These are phyloP conservation scores for Ferrisia virgata DNA, from an alignment of 2,888 invertebrate genomes.

Conservation along the genomic window DNA sequence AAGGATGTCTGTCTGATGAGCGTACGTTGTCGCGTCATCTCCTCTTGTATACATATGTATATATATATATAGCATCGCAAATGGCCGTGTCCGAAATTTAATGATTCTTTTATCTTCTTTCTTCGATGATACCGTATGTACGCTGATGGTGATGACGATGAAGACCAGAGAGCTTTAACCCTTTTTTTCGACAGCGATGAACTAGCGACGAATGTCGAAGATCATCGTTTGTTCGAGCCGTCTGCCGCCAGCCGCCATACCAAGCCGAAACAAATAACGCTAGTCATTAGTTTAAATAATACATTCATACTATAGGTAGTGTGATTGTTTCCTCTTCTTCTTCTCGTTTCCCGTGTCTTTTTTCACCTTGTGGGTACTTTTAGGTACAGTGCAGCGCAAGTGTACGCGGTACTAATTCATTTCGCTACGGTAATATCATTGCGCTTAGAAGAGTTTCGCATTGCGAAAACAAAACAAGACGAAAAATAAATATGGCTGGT, in stretches of 20 bases:
- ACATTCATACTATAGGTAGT: background rate
- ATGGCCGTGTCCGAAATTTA: conserved; percentile 19
- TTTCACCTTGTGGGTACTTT: background rate
- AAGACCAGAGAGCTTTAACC: conserved; percentile 30
- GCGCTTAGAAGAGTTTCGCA: too few relatives aligned
- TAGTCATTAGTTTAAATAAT: conserved; percentile 3
- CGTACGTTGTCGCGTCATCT: too few relatives aligned
- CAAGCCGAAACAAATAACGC: conserved; percentile 19
- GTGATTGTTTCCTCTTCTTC: background rate
- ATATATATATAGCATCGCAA: background rate
- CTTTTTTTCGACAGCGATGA: background rate
- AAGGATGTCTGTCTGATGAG: background rate
- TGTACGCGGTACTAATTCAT: background rate
- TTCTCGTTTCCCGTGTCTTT: background rate
- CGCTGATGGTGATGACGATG: too few relatives aligned
- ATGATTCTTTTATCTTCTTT: conserved; percentile 21
- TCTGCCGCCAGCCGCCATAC: background rate
- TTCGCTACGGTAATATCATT: background rate
- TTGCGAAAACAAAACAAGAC: background rate
- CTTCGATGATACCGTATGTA: background rate
- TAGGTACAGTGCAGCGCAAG: background rate
- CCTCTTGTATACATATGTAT: too few relatives aligned
- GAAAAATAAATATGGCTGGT: background rate
- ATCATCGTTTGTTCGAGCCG: background rate
- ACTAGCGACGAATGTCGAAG: background rate